Base-by-base conservation (phyloP, 2,888 invertebrate species). In the Galeopsomyia nigrocyanea region DNA sequence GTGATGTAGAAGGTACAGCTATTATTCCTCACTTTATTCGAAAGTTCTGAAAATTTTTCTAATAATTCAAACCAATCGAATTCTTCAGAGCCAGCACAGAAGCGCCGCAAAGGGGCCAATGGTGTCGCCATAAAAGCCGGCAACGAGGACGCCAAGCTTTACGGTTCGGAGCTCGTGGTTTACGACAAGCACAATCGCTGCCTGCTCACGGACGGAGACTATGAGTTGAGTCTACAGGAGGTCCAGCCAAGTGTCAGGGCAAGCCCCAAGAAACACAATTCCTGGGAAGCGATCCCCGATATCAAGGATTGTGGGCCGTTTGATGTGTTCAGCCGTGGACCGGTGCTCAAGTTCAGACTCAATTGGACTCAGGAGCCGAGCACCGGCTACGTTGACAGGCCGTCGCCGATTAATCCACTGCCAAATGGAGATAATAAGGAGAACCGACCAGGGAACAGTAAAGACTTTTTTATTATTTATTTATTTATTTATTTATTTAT, bases 121-220 rank as follows among this genome's bases (percentile, higher is more conserved):
- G 85, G 83, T 77, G 77, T 79, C 63, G 77, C 79, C 19, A 79
- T 85, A 65, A 85, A 85, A 73, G 86, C 65, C 16, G 87, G 61
- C 46, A 86, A 80, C 73, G 90, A 90, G 80, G 90, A 90, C 86
- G 87, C 87, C 13, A 90, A 90, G 78, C 86, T 92, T 31, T 93
- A 92, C 76, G 92, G 92, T 51, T 93, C 94, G 70, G 97, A 97
- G 87, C 87, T 98, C 71, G 93, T 95, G 73, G 92, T 97, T 46
- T 97, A 95, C 83, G 97, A 97, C 85, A 95, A 95, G 84, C 93
- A 95, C 81, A 95, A 93, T 82, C 91, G 95, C 17, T 96, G 96
- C 83, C 89, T 95, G 68, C 88, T 96, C 63, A 93, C 93, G 0
- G 95, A 95, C 78, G 97, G 97, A 3, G 95, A 96, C 84, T 97